phyloP scores from a whole-genome alignment of 2,113 vertebrate genomes.

The Crypturellus undulatus region DNA sequence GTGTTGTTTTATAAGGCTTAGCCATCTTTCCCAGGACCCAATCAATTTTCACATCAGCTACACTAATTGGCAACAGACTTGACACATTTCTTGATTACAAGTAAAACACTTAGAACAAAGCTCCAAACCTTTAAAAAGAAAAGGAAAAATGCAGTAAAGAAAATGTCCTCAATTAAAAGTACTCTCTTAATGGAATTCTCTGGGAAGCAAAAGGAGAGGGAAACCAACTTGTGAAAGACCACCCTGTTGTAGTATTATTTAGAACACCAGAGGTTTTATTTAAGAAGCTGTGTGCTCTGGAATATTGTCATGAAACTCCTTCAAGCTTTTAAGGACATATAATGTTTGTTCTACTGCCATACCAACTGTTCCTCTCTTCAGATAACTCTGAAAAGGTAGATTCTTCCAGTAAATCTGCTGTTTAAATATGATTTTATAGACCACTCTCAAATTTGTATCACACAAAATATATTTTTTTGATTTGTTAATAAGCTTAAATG shows the following conservation, averaged over 20 bases:
- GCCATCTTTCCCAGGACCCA: conserved; percentile 41
- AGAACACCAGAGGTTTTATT: conserved; percentile 18
- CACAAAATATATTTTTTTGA: neutral
- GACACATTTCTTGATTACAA: conserved; percentile 58
- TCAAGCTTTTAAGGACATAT: neutral
- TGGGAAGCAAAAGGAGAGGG: neutral
- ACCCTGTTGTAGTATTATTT: conserved; percentile 31
- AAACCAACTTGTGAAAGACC: conserved; percentile 31
- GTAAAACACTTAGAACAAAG: conserved; percentile 52
- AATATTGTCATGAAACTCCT: neutral
- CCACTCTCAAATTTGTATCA: neutral
- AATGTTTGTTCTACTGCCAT: neutral
- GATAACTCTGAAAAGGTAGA: neutral
- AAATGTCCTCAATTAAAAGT: conserved; percentile 62
- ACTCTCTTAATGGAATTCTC: conserved; percentile 43
- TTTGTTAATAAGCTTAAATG: neutral
- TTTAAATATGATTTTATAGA: neutral
- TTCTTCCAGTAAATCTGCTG: neutral
- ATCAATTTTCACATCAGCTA: conserved; percentile 51
- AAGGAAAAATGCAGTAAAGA: conserved; percentile 36
- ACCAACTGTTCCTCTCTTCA: neutral
- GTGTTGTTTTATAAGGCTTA: conserved; percentile 6
- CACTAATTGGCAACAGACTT: conserved; percentile 59
- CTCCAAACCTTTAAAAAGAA: conserved; percentile 32
- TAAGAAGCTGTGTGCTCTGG: neutral